These are phyloP conservation scores for Brachymystax lenok DNA, from an alignment of 2,797 vertebrate genomes.

Conservation along the genomic window DNA sequence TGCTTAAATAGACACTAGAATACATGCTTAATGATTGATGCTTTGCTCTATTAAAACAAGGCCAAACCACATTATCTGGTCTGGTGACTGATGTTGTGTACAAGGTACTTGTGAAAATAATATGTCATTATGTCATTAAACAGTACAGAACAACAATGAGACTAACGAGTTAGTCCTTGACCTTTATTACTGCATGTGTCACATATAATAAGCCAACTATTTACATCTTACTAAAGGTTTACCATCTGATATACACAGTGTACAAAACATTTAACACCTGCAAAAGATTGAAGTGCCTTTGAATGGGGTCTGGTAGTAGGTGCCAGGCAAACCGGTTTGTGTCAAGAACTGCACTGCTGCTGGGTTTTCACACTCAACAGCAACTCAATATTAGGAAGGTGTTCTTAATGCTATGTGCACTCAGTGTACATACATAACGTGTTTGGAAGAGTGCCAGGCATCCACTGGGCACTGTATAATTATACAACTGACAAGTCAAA, in stretches of 20 bases:
- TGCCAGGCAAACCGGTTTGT: no score
- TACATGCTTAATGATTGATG: background rate
- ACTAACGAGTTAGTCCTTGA: background rate
- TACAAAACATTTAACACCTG: no score
- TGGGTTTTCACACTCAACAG: no score
- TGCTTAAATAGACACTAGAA: background rate
- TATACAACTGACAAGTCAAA: background rate
- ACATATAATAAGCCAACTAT: background rate
- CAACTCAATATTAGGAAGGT: no score
- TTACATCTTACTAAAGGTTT: constrained; percentile 2
- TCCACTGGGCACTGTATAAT: background rate
- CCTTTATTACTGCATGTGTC: background rate
- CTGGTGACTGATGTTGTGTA: no score
- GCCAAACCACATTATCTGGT: background rate
- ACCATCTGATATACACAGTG: background rate
- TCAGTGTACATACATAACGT: background rate
- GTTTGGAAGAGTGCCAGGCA: no score
- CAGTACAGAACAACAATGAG: background rate
- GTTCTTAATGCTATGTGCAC: no score
- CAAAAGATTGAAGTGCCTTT: no score
- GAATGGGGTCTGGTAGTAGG: no score
- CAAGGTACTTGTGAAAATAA: no score
- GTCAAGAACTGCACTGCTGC: no score
- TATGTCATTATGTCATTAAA: no score
- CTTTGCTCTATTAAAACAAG: background rate